A percentile compares a stretch with the other conserved stretches of the same genome.
phyloP scores from a whole-genome alignment of 2,113 vertebrate species.

The Anolis carolinensis region DNA sequence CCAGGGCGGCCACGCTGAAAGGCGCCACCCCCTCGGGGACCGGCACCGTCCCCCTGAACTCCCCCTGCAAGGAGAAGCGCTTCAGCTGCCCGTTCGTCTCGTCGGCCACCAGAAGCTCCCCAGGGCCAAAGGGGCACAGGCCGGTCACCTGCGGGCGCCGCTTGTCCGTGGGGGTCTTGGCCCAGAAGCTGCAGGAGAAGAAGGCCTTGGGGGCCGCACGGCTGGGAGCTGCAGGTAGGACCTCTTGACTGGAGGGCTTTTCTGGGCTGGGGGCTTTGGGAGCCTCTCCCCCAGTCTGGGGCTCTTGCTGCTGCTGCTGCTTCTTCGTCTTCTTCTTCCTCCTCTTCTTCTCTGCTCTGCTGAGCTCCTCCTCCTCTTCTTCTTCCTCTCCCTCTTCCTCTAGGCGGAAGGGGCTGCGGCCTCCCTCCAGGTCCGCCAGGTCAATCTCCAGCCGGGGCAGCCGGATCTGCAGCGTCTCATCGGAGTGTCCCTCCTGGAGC shows the following conservation, averaged over 20 bases:
- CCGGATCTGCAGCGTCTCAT: background rate
- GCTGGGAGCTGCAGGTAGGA: no score
- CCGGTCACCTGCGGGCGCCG: no score
- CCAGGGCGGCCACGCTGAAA: constrained; percentile 43
- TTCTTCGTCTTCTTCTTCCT: background rate
- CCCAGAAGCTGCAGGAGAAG: no score
- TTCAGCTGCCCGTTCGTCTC: constrained; percentile 60
- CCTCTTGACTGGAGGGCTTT: no score
- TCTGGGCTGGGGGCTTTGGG: background rate
- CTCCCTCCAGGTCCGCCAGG: constrained; percentile 31
- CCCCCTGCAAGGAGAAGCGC: constrained; percentile 63
- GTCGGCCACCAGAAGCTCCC: no score
- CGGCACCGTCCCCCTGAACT: constrained; percentile 38
- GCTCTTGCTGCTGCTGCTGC: background rate
- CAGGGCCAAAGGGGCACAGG: no score
- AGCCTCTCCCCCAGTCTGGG: rapidly evolving
- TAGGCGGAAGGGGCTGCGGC: constrained; percentile 45
- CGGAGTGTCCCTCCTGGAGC: constrained; percentile 42
- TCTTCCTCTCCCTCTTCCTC: background rate
- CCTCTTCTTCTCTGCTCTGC: background rate
- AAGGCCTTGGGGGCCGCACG: no score
- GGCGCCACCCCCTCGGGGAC: constrained; percentile 52
- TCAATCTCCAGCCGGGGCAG: constrained; percentile 54
- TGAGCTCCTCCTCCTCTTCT: rapidly evolving
- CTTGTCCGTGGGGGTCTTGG: no score